These are phyloP conservation scores for Podarcis raffonei DNA, from an alignment of 2,113 vertebrate genomes.

Conservation along the genomic window DNA sequence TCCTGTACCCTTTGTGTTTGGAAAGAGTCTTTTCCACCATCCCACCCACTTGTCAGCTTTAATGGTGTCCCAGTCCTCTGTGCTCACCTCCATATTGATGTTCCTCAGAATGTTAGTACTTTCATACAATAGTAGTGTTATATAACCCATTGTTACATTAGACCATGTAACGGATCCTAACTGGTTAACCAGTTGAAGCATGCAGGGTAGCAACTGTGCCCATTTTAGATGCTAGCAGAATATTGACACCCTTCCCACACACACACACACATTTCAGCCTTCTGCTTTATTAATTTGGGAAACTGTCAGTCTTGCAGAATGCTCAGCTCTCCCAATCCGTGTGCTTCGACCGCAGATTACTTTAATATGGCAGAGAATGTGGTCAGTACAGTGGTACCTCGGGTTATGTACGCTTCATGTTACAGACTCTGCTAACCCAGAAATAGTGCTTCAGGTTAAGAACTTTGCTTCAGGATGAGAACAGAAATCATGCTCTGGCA, in stretches of 20 bases:
- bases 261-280: background rate
- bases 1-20: background rate
- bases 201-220: background rate
- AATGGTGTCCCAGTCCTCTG: background rate
- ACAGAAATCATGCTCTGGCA: too few species aligned
- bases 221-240: background rate
- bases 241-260: background rate
- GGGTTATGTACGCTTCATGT: too few species aligned
- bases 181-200: background rate
- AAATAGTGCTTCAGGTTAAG: too few species aligned
- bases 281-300: background rate
- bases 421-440: too few species aligned
- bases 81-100: background rate
- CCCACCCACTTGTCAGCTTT: background rate
- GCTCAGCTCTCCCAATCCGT: background rate
- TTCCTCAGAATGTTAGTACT: background rate
- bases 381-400: background rate
- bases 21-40: background rate
- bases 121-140: background rate
- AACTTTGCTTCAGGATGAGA: too few species aligned
- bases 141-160: background rate
- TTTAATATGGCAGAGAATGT: background rate
- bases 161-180: background rate
- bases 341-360: accelerated
- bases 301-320: background rate